These are phyloP conservation scores for Engraulis encrasicolus DNA, from an alignment of 2,113 vertebrate species.

Conservation along the genomic window DNA sequence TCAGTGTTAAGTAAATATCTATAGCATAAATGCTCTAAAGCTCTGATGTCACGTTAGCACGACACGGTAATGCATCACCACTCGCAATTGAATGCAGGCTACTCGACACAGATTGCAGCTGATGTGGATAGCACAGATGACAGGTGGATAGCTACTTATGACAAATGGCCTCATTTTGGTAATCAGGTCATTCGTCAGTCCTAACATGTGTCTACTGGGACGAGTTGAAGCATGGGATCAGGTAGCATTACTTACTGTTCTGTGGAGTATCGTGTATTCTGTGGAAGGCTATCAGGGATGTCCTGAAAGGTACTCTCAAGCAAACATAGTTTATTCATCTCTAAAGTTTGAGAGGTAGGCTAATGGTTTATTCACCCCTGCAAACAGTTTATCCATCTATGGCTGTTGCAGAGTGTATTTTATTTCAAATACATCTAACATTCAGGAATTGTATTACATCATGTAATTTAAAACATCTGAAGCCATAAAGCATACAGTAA, in stretches of 20 bases:
- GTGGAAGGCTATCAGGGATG: no score
- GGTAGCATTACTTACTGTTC: neutral
- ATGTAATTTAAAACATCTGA: no score
- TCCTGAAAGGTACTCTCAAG: no score
- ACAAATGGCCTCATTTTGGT: conserved; percentile 1
- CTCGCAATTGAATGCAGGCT: neutral
- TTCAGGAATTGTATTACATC: no score
- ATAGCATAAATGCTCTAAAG: neutral
- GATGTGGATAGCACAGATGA: neutral
- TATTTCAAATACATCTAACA: no score
- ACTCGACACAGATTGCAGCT: neutral
- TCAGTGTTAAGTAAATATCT: neutral
- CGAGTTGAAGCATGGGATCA: neutral
- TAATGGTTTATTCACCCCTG: no score
- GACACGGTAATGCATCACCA: neutral
- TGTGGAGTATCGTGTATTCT: neutral
- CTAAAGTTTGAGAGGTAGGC: no score
- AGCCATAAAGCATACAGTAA: no score
- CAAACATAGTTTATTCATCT: no score
- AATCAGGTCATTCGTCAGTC: neutral
- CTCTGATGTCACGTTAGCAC: neutral
- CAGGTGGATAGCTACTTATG: neutral
- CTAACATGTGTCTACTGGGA: neutral
- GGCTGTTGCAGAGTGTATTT: no score
- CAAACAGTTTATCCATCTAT: no score